Base-by-base conservation (phyloP, 2,113 vertebrate species). In the Aptenodytes forsteri region DNA sequence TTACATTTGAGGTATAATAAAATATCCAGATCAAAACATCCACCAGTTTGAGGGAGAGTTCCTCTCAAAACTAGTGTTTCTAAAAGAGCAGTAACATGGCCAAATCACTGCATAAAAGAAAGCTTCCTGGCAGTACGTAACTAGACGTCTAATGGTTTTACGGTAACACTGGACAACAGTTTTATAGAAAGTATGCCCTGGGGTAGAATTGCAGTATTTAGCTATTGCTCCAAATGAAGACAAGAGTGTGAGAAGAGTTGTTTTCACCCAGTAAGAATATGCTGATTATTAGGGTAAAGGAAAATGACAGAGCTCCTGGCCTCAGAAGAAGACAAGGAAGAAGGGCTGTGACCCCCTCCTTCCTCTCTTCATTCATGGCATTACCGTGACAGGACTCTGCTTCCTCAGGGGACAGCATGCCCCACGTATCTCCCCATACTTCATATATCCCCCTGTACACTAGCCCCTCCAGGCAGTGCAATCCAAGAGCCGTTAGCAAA, bases 361-460 rank as follows among this genome's bases (percentile, higher is more conserved):
- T 64, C 75, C 38, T 56, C 56, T 8, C n/a, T 17, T 50, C 2
- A 1, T 21, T 71, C 23, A 21, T 1, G 36, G 8, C 40, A 69
- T 34, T 72, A 56, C 32, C 9, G 1, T 2, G 8, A 27, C 30
- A 44, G 44, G 42, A 50, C 23, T 40, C 2, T 1, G 1, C 22
- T 80, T 69, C 38, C 83, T 52, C 29, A 25, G 73, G 26, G 32
- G 7, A 34, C 20, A 66, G 9, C 2, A 0, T 2, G 27, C 52
- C 36, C 26, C 38, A 7, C 5, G 4, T 12, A 17, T 6, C 44
- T 49, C 30, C 46, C 30, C 42, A 50, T 2, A 19, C 14, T 19
- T 46, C 78, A 66, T 25, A 23, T 12, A 52, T 26, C 12, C 14
- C 13, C 44, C 20, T 0, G 0, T 3, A 14, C 11, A 61, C 61